Conservation (phyloP, 2,888 invertebrate species). For the Parnassius mnemosyne region DNA sequence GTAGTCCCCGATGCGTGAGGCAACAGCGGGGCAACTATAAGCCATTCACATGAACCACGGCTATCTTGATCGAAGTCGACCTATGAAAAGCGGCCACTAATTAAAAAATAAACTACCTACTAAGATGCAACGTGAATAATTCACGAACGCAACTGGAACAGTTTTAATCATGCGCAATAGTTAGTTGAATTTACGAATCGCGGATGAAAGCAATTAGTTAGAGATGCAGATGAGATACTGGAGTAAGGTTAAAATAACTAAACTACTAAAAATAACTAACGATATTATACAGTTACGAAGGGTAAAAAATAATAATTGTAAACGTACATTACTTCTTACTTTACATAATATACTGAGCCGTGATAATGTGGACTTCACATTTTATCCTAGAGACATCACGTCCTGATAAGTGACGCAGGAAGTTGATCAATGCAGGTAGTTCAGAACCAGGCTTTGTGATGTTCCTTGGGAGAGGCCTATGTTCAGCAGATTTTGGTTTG, state of each 20-base stretch:
- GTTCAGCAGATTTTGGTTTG: no score
- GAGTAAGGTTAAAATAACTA: constrained; percentile 9
- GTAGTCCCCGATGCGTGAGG: constrained; percentile 73
- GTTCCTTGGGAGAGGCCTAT: no score
- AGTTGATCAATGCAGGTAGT: no score
- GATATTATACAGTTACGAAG: no score
- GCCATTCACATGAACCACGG: constrained; percentile 75
- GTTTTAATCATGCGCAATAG: constrained; percentile 52
- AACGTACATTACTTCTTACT: no score
- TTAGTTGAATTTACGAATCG: constrained; percentile 37
- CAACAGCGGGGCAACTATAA: constrained; percentile 60
- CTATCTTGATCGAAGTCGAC: constrained; percentile 74
- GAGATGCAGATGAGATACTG: constrained; percentile 26
- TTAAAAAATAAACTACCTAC: constrained; percentile 77
- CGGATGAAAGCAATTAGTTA: constrained; percentile 37
- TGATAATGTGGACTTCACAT: no score
- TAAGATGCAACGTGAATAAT: constrained; percentile 67
- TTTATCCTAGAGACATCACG: no score
- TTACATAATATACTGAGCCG: no score
- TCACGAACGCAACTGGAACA: constrained; percentile 63
- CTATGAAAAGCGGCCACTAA: constrained; percentile 77
- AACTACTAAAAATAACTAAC: constrained; percentile 17
- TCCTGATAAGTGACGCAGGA: no score
- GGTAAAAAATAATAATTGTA: no score
- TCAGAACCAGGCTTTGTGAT: no score